Base-by-base conservation (phyloP, 2,888 invertebrate genomes). In the Salpingus planirostris region DNA sequence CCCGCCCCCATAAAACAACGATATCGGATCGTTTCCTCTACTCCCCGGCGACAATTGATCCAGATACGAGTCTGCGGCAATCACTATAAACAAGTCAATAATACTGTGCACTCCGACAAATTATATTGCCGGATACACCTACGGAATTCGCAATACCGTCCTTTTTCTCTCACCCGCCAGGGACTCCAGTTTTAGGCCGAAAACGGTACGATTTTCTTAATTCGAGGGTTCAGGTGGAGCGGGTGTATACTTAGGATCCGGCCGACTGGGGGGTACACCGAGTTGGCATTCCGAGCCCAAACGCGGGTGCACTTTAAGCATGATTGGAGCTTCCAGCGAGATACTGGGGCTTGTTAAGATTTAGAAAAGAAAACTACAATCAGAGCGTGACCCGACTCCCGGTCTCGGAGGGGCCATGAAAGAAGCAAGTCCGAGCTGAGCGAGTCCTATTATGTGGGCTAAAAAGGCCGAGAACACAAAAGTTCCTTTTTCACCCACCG, bases 301-400 rank as follows among this genome's bases (percentile, higher is more conserved):
- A 5, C 5, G 8, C 18, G 18, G 5, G 18, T 8, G 8, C 5
- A 8, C 18, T 51, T 50, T 47, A 44, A 42, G 47, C 47, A 51
- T 54, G 54, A 54, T 54, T 54, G 55, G 50, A 49, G 50, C 47
- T 49, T 45, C 43, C 35, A 29, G 38, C 38, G 38, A 47, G 47
- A 53, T 49, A 44, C 47, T 47, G 45, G 31, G 40, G 47, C 46
- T 54, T 52, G 51, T 56, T 55, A 50, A 52, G 55, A 54, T 54
- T 54, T 49, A 46, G 49, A 52, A 50, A 48, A 43, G 50, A 55
- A 54, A 52, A 51, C 52, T 53, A 50, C 54, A 55, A 53, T 52
- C 52, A 49, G 47, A 50, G 52, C 56, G 55, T 56, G 56, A 56
- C 54, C 43, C 40, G 53, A 50, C 49, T 53, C 27, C 38, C 31